These are phyloP conservation scores for Crepidodera aurea DNA, from an alignment of 2,888 invertebrate species.

Conservation along the genomic window DNA sequence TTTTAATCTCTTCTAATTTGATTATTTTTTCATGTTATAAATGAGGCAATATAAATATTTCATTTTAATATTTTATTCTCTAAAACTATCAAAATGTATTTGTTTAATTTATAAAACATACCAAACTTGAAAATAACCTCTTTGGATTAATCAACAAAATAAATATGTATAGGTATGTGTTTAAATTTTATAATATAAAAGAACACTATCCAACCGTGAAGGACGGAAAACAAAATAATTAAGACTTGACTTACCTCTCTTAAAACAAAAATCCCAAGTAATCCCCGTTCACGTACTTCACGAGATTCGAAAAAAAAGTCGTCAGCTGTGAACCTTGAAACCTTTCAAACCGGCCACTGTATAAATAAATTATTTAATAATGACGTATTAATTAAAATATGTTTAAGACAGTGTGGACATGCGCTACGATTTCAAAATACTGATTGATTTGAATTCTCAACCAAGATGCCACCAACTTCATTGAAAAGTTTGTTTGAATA, in stretches of 20 bases:
- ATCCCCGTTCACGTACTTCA: not conserved
- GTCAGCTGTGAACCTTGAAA: conserved; percentile 13
- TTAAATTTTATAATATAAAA: too few relatives aligned
- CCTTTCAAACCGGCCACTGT: conserved; percentile 5
- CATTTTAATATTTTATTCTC: too few relatives aligned
- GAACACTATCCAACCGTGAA: not conserved
- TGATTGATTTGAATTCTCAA: conserved; percentile 1
- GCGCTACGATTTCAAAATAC: conserved; percentile 6
- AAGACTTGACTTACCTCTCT: conserved; percentile 2
- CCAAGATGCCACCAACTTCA: not conserved
- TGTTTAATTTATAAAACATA: too few relatives aligned
- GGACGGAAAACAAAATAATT: not conserved
- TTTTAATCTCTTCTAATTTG: too few relatives aligned
- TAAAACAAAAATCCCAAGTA: conserved; percentile 2
- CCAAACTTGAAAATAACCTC: too few relatives aligned
- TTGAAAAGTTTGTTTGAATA: conserved; percentile 1
- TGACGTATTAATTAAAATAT: conserved; percentile 2
- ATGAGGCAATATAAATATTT: too few relatives aligned
- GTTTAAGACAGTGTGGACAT: not conserved
- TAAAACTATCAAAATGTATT: too few relatives aligned
- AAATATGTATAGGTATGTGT: too few relatives aligned
- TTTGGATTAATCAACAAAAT: too few relatives aligned
- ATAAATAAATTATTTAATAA: not conserved
- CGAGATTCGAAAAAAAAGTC: not conserved
- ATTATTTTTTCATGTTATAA: too few relatives aligned